Evolutionary conservation across 1,140 invertebrate species (phyloP).

Genomic region (Drosophila busckii): DNA sequence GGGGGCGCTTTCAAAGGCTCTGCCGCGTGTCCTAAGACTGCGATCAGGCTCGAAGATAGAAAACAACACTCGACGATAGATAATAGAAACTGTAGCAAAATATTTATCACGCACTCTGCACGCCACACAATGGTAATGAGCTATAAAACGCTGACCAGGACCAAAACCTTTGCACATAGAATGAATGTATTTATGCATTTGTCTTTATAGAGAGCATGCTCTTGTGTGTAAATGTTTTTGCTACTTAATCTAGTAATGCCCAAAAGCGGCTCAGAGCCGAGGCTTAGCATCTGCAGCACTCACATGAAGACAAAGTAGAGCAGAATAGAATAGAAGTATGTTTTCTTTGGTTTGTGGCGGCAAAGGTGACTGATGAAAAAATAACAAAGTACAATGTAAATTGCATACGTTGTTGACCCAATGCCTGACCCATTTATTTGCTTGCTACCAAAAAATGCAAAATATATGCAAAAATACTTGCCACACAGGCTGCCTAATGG

Average conservation of each 20-base stretch:
- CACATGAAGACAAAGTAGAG: constrained; percentile 29
- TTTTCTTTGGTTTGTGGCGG: constrained; percentile 38
- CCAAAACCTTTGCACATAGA: not conserved
- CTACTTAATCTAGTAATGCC: constrained; percentile 70
- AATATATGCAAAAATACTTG: no score
- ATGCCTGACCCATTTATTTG: constrained; percentile 21
- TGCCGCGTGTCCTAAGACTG: constrained; percentile 19
- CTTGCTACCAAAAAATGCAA: constrained; percentile 49
- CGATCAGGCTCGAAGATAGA: constrained; percentile 23
- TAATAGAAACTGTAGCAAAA: constrained; percentile 72
- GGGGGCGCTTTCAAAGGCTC: constrained; percentile 19
- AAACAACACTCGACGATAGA: constrained; percentile 16
- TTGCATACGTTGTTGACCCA: no score
- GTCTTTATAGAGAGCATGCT: not conserved
- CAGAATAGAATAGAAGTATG: constrained; percentile 23
- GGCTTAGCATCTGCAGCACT: not conserved
- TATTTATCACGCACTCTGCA: constrained; percentile 75
- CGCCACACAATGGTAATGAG: constrained; percentile 73
- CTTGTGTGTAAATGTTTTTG: constrained; percentile 40
- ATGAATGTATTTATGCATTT: not conserved
- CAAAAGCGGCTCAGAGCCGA: constrained; percentile 60
- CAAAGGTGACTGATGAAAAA: constrained; percentile 12
- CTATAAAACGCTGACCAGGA: constrained; percentile 33
- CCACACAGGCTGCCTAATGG: no score
- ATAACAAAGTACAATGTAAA: constrained; percentile 21